Percentiles rank a stretch among this genome's conserved stretches.
Conservation (phyloP, 2,797 vertebrate species). For the Nasua narica region DNA sequence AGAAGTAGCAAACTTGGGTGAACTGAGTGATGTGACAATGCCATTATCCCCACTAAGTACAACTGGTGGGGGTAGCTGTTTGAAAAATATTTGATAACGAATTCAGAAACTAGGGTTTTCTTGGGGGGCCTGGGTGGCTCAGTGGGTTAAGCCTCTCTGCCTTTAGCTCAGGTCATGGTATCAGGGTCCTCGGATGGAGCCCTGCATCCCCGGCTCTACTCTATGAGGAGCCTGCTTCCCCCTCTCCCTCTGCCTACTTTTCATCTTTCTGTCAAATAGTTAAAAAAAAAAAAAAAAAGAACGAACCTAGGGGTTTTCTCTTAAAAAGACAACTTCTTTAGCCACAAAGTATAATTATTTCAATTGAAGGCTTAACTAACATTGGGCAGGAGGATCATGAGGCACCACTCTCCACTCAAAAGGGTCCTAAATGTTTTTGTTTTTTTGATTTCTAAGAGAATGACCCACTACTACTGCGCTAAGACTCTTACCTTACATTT, state of each 20-base stretch:
- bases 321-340: neutral
- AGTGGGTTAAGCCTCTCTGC: too few relatives aligned
- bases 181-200: too few relatives aligned
- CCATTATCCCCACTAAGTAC: neutral
- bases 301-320: too few relatives aligned
- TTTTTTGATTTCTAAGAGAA: neutral
- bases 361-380: neutral
- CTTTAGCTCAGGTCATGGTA: too few relatives aligned
- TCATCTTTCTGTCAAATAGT: too few relatives aligned
- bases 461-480: neutral
- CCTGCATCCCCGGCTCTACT: too few relatives aligned
- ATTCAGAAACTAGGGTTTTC: neutral
- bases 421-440: neutral
- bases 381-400: neutral
- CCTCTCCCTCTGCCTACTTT: too few relatives aligned
- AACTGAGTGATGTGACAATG: neutral
- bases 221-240: too few relatives aligned
- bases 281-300: too few relatives aligned
- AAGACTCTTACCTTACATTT: neutral
- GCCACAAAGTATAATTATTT: neutral
- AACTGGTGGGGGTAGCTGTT: neutral
- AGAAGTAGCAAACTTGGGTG: neutral
- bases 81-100: neutral
- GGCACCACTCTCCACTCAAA: fast-evolving
- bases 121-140: neutral